These are phyloP conservation scores for Stictocephala bisonia DNA, from an alignment of 2,888 invertebrate genomes.

Conservation along the genomic window DNA sequence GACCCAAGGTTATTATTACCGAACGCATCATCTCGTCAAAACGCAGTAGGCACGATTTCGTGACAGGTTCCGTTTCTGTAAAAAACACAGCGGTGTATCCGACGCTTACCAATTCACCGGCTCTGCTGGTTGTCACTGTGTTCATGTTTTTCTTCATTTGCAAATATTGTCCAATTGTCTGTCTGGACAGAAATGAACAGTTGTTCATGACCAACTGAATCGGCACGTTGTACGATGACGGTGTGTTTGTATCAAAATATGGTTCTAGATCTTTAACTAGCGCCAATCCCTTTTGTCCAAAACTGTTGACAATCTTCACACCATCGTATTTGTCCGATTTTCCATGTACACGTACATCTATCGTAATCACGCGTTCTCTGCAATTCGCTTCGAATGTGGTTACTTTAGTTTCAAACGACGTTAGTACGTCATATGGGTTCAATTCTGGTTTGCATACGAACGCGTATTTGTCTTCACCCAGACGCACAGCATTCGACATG, in stretches of 20 bases:
- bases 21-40: slow-evolving; percentile 26
- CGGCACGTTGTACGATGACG: too few relatives aligned
- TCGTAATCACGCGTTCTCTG: background rate
- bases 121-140: background rate
- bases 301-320: slow-evolving; percentile 8
- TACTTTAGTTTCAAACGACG: background rate
- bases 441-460: background rate
- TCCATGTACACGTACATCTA: background rate
- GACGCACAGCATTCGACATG: too few relatives aligned
- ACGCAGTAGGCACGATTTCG: background rate
- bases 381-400: background rate
- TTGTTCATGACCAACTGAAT: slow-evolving; percentile 14
- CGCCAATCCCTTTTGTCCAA: slow-evolving; percentile 10
- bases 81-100: background rate
- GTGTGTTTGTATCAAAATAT: background rate
- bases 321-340: background rate
- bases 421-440: background rate
- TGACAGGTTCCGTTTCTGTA: background rate
- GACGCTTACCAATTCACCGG: background rate
- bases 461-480: background rate
- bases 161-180: slow-evolving; percentile 1
- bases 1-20: background rate
- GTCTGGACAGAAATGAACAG: slow-evolving; percentile 7
- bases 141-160: background rate
- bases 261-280: background rate